Conservation (phyloP, 2,888 invertebrate species). For the Mythimna impura region DNA sequence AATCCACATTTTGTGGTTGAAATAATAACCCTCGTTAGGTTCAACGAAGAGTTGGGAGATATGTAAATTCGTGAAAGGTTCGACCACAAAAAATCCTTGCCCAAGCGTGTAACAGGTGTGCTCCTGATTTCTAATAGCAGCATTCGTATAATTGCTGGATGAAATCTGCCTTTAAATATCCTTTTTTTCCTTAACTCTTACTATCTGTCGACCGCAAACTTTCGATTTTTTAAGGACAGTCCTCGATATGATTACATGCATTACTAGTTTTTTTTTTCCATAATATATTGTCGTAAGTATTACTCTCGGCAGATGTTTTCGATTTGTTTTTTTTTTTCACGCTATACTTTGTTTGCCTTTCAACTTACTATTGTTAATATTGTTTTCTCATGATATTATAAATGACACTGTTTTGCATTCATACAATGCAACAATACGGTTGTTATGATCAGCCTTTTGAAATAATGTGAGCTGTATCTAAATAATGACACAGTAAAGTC, state of each 20-base stretch:
- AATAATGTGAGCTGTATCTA: not conserved
- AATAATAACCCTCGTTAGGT: conserved; percentile 88
- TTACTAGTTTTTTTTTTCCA: conserved; percentile 46
- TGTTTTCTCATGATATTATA: conserved; percentile 28
- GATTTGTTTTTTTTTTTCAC: conserved; percentile 44
- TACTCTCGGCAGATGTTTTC: conserved; percentile 64
- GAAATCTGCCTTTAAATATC: conserved; percentile 75
- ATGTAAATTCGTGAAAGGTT: conserved; percentile 88
- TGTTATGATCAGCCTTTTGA: conserved; percentile 26
- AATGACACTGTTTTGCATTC: conserved; percentile 9
- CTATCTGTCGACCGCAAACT: conserved; percentile 77
- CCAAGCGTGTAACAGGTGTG: conserved; percentile 86
- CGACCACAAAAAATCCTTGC: conserved; percentile 83
- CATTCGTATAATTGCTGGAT: conserved; percentile 78
- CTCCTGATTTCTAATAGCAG: conserved; percentile 86
- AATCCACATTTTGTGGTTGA: conserved; percentile 86
- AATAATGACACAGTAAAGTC: conserved; percentile 1
- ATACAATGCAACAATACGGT: conserved; percentile 13
- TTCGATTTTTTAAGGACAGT: conserved; percentile 78
- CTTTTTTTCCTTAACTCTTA: conserved; percentile 78
- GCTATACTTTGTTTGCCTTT: conserved; percentile 47
- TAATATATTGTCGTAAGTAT: conserved; percentile 48
- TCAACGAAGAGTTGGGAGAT: conserved; percentile 83
- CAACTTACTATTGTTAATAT: conserved; percentile 43
- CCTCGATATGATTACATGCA: conserved; percentile 55